Base-by-base conservation (phyloP, 2,113 vertebrate species). In the Brachyhypopomus gauderio region DNA sequence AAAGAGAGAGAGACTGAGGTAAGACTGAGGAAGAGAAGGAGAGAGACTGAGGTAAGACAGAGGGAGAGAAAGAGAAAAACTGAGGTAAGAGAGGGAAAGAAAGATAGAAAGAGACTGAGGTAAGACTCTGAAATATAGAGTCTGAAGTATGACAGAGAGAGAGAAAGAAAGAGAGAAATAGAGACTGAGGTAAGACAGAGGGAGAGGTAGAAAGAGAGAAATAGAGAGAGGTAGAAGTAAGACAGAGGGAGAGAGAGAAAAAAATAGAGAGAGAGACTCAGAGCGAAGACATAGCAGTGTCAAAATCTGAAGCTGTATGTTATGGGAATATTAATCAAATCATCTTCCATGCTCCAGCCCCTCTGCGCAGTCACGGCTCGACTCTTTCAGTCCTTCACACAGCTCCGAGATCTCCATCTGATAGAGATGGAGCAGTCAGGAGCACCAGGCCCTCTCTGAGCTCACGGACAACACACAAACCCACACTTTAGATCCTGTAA, bases 311-410 rank as follows among this genome's bases (percentile, higher is more conserved):
- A 55, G 58, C 60, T 48, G 22, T 16, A 25, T 66, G 69, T 71
- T 71, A 27, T 22, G 45, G 25, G 76, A 78, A 78, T 83, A 60
- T 78, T 74, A 83, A 78, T 83, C n/a, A 9, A 6, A 60, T 48
- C 23, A 45, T 78, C 77, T 20, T 60, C 22, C 30, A 27, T 34
- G 27, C 76, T 23, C 22, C 19, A 73, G 60, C 70, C 64, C 12
- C 77, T 41, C 63, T 36, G 27, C 38, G 6, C 58, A 14, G 34
- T 73, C 72, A 38, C 25, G 56, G 5, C 71, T 80, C 25, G n/a
- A 80, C 36, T 36, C 2, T 22, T 67, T 67, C 60, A 69, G 72
- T 83, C 70, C 52, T 60, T 74, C 71, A 59, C 72, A 58, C 58
- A 45, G n/a, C 4, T 27, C 56, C 38, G 22, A 79, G 8, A 30